Evolutionary conservation across 2,888 invertebrate species (phyloP).

Genomic region (Eupithecia subumbrata): DNA sequence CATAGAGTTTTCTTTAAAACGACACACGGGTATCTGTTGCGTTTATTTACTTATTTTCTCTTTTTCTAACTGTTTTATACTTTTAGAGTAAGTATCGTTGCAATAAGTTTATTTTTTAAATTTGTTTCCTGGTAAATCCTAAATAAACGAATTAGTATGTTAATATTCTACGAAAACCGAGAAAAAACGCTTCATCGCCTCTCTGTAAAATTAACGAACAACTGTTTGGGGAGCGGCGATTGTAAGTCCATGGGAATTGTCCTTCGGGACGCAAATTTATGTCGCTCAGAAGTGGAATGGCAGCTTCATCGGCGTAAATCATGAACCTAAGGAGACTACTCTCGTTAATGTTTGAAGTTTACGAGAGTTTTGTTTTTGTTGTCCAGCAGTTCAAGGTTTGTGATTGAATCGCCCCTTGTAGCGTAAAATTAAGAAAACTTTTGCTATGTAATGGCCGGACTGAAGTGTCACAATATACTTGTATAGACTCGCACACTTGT

Average conservation of each 20-base stretch:
- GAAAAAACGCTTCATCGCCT: constrained; percentile 32
- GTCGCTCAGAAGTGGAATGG: constrained; percentile 42
- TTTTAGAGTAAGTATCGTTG: no score
- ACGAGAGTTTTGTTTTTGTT: constrained; percentile 16
- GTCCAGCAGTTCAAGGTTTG: constrained; percentile 17
- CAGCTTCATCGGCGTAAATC: constrained; percentile 36
- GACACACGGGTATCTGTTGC: not conserved
- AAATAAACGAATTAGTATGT: no score
- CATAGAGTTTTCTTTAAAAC: not conserved
- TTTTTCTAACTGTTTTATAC: no score
- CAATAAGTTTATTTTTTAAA: no score
- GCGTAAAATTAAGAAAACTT: constrained; percentile 4
- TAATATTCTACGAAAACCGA: not conserved
- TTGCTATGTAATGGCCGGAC: not conserved
- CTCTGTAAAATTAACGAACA: constrained; percentile 54
- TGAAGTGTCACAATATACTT: not conserved
- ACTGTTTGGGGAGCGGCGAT: constrained; percentile 52
- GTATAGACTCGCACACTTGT: not conserved
- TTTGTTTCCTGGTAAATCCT: no score
- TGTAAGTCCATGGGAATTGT: constrained; percentile 59
- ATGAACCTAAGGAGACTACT: constrained; percentile 32
- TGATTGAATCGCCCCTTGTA: constrained; percentile 5
- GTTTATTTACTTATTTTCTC: not conserved
- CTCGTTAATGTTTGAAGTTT: constrained; percentile 20
- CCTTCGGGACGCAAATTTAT: constrained; percentile 53